phyloP scores from a whole-genome alignment of 2,113 vertebrate species.

The Murina feae region DNA sequence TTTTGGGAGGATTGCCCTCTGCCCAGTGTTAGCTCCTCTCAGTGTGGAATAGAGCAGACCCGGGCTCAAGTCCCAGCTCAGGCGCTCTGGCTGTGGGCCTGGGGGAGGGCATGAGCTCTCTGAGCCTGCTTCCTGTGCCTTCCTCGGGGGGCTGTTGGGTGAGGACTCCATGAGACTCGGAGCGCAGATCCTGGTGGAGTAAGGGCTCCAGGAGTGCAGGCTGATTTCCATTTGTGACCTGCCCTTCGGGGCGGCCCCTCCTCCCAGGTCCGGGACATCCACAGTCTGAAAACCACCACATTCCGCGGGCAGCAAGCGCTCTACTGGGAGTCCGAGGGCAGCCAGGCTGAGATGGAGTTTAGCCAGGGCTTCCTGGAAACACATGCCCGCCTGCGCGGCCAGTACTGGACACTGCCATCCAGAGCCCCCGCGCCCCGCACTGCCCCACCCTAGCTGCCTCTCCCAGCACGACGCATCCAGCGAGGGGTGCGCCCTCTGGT shows the following conservation, averaged over 20 bases:
- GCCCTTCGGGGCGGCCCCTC: background rate
- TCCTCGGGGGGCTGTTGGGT: background rate
- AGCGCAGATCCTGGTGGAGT: too few relatives aligned
- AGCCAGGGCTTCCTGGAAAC: constrained; percentile 85
- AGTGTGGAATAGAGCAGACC: background rate
- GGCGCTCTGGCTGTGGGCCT: background rate
- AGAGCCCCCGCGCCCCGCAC: background rate
- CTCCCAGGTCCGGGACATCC: constrained; percentile 89
- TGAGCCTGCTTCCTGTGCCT: background rate
- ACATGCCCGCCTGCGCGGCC: constrained; percentile 83
- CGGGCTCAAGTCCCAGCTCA: background rate
- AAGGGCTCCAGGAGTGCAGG: background rate
- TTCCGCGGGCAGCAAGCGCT: constrained; percentile 87
- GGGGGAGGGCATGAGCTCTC: background rate
- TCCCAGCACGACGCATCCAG: background rate
- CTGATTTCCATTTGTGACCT: background rate
- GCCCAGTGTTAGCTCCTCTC: background rate
- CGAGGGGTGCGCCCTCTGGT: too few relatives aligned
- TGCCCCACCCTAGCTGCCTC: background rate
- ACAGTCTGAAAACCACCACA: constrained; percentile 85
- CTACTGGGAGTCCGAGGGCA: constrained; percentile 91
- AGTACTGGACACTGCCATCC: constrained; percentile 81
- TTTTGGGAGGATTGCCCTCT: background rate
- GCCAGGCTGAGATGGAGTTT: constrained; percentile 93
- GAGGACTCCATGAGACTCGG: background rate